Percentiles rank a stretch among this genome's conserved stretches.
phyloP scores from a whole-genome alignment of 1,140 invertebrate genomes.

The Papilio helenus region DNA sequence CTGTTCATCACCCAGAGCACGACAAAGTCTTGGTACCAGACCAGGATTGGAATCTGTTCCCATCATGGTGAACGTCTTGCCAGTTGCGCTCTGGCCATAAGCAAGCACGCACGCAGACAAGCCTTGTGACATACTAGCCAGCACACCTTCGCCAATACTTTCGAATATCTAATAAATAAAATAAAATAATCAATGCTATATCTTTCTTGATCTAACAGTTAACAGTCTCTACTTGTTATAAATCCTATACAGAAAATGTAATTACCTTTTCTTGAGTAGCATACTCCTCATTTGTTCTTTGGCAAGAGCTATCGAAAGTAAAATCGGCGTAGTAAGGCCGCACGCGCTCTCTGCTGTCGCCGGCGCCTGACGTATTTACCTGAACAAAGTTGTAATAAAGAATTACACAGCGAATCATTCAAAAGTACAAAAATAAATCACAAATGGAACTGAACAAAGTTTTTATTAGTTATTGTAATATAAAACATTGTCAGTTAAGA shows the following conservation, averaged over 20 bases:
- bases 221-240: not conserved
- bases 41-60: slow-evolving; percentile 78
- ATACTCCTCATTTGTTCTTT: slow-evolving; percentile 77
- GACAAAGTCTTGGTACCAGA: slow-evolving; percentile 78
- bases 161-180: slow-evolving; percentile 84
- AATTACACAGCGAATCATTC: not conserved
- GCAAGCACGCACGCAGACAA: slow-evolving; percentile 88
- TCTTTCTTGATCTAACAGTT: not conserved
- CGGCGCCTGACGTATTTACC: slow-evolving; percentile 85
- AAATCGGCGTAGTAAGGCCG: slow-evolving; percentile 88
- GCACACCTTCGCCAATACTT: slow-evolving; percentile 86
- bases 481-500: not conserved
- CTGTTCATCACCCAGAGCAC: slow-evolving; percentile 69
- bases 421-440: not conserved
- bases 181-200: slow-evolving; percentile 23
- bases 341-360: slow-evolving; percentile 86
- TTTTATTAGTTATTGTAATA: not conserved
- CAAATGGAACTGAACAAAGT: not conserved
- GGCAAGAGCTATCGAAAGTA: slow-evolving; percentile 86
- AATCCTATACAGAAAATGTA: not conserved
- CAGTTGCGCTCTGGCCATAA: slow-evolving; percentile 91
- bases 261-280: slow-evolving; percentile 85
- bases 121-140: slow-evolving; percentile 83
- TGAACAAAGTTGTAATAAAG: slow-evolving; percentile 56
- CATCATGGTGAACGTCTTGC: slow-evolving; percentile 92